These are phyloP conservation scores for Caenorhabditis elegans DNA, from an alignment of 1,140 invertebrate species.

Conservation along the genomic window WBcel235 BX284606.5:767501-768000, in stretches of 20 bases:
- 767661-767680: constrained; percentile 80
- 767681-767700: constrained; percentile 52
- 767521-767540: constrained; percentile 62
- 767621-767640: constrained; percentile 86
- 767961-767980: background rate
- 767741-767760: constrained; percentile 63
- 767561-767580: constrained; percentile 73
- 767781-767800: background rate
- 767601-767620: constrained; percentile 95
- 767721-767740: constrained; percentile 66
- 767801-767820: constrained; percentile 31
- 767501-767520: too few species aligned
- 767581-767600: constrained; percentile 77
- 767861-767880: constrained; percentile 97
- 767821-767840: constrained; percentile 69
- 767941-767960: background rate
- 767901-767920: constrained; percentile 70
- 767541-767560: constrained; percentile 95
- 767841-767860: constrained; percentile 77
- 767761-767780: constrained; percentile 51
- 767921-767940: constrained; percentile 67
- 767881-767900: constrained; percentile 89
- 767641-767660: constrained; percentile 82
- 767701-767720: constrained; percentile 61
- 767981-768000: constrained; percentile 40